Evolutionary conservation across 2,888 invertebrate genomes (phyloP).

Genomic region (Diarsia mendica): DNA sequence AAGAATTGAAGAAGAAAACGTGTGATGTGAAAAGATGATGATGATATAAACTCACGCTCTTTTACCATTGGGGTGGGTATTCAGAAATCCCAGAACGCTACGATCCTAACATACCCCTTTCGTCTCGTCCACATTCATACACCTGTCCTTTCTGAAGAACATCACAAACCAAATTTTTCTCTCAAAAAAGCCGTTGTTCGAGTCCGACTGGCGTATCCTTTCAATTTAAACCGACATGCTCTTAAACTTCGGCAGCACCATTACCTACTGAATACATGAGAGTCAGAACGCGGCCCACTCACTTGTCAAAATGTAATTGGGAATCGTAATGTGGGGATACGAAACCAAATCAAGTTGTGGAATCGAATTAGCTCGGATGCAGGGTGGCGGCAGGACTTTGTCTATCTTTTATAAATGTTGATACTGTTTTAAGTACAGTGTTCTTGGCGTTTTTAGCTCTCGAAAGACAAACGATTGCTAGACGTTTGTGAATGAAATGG

Average conservation of each 20-base stretch:
- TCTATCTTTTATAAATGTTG: slow-evolving; percentile 3
- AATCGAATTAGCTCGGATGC: slow-evolving; percentile 53
- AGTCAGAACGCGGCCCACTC: slow-evolving; percentile 37
- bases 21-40: too few species aligned
- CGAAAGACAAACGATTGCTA: not conserved
- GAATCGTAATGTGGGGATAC: slow-evolving; percentile 47
- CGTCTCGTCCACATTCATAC: too few species aligned
- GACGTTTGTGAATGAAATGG: not conserved
- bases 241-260: slow-evolving; percentile 48
- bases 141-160: too few species aligned
- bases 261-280: slow-evolving; percentile 39
- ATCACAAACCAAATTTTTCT: not conserved
- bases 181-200: slow-evolving; percentile 4
- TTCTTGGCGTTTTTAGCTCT: not conserved
- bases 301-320: slow-evolving; percentile 61
- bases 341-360: slow-evolving; percentile 49
- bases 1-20: too few species aligned
- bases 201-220: slow-evolving; percentile 34
- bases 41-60: too few species aligned
- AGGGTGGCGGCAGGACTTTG: slow-evolving; percentile 9
- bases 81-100: too few species aligned
- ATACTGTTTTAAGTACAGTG: slow-evolving; percentile 16
- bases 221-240: slow-evolving; percentile 48
- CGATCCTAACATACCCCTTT: too few species aligned
- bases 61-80: too few species aligned